Conservation (phyloP, 2,797 vertebrate genomes). For the Halcyon chelicuti region DNA sequence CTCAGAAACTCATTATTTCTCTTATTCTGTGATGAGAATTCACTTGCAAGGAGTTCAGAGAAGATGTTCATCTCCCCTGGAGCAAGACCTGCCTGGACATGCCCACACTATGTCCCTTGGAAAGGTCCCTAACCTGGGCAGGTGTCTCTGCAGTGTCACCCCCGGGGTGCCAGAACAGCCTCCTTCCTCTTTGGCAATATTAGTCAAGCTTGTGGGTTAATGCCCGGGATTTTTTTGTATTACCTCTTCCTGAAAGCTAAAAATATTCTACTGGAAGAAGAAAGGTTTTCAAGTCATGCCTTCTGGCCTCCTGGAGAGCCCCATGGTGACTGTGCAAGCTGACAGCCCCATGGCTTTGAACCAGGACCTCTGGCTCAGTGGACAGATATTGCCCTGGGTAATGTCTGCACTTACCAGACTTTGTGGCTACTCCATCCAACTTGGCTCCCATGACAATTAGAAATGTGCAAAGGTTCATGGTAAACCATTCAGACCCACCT, state of each 20-base stretch:
- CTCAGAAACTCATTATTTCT: slow-evolving; percentile 14
- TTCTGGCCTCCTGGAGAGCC: not conserved
- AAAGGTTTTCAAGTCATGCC: not conserved
- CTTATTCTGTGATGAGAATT: not conserved
- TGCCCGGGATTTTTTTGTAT: not conserved
- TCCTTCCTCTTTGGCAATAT: not conserved
- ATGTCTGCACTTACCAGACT: not conserved
- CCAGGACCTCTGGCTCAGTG: not conserved
- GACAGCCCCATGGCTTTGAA: not conserved
- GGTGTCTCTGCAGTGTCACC: too few species aligned
- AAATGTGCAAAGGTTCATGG: not conserved
- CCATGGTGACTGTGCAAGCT: not conserved
- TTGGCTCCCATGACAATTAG: not conserved
- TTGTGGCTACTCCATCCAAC: not conserved
- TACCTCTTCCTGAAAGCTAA: not conserved
- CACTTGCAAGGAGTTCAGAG: not conserved
- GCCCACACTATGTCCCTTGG: too few species aligned
- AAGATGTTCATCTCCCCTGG: not conserved
- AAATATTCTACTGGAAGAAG: not conserved
- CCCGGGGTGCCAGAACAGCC: not conserved
- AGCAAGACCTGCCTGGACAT: not conserved
- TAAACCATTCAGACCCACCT: not conserved
- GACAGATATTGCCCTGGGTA: not conserved
- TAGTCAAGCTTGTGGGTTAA: not conserved
- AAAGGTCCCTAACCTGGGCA: not conserved